Percentiles rank a stretch among this genome's conserved stretches.
Evolutionary conservation across 1,140 invertebrate genomes (phyloP).

Genomic region (Dufourea novaeangliae): DNA sequence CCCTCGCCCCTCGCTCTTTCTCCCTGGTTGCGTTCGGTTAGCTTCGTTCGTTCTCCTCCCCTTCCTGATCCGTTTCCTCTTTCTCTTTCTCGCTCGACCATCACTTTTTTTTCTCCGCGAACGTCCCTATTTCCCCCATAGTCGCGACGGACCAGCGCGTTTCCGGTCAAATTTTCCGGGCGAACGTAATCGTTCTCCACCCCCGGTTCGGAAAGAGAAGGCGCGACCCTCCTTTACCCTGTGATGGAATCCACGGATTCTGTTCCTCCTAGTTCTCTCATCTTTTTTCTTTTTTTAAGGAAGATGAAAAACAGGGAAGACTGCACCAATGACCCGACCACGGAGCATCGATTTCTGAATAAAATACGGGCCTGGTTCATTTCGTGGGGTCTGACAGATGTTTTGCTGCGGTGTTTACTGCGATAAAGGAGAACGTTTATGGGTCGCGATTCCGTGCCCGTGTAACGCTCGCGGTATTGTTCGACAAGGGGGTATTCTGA

Average conservation of each 20-base stretch:
- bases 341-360: conserved; percentile 7
- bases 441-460: neutral
- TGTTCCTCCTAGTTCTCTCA: neutral
- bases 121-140: conserved; percentile 25
- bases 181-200: conserved; percentile 58
- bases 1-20: neutral
- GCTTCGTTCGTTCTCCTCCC: neutral
- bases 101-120: conserved; percentile 16
- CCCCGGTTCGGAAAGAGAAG: conserved; percentile 41
- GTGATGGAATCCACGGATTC: conserved; percentile 41
- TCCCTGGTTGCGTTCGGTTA: neutral
- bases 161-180: conserved; percentile 61
- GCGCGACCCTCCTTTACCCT: conserved; percentile 43
- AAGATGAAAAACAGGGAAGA: conserved; percentile 20
- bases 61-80: conserved; percentile 1
- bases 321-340: conserved; percentile 7
- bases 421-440: conserved; percentile 11
- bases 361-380: conserved; percentile 14
- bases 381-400: conserved; percentile 11
- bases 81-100: neutral
- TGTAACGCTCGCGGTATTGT: neutral
- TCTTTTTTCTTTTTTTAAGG: neutral
- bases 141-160: conserved; percentile 43
- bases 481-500: neutral
- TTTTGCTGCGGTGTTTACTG: conserved; percentile 15